Base-by-base conservation (phyloP, 1,140 invertebrate species). In the Zaprionus capensis region DNA sequence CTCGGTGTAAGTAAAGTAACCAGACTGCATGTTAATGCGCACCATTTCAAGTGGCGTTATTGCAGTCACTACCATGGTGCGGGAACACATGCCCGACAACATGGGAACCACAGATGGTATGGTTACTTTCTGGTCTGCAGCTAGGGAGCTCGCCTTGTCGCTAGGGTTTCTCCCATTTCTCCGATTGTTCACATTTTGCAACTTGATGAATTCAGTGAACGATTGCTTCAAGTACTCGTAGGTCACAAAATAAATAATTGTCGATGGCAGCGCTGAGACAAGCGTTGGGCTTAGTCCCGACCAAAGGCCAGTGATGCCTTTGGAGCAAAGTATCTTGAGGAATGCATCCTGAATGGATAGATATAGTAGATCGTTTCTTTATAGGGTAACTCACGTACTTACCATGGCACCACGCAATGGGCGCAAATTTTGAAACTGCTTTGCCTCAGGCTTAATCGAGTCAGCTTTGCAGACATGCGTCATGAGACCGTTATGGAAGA, bases 401-500 rank as follows among this genome's bases (percentile, higher is more conserved):
- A 99, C 98, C 91, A 98, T 79, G 46, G 98, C 98, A 75, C 98
- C 98, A 93, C 95, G 97, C 83, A 99, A 98, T 86, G 97, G 96
- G 28, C 95, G 95, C 83, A 96, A 95, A 66, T 94, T 94, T 4
- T 93, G 82, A 94, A 92, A 91, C 93, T 91, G 59, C 91, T 93
- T 82, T 0, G 94, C 93, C 56, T 95, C 87, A 94, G 97, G 98
- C 2, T 80, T 56, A n/a, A 3, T 5, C 12, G 56, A 58, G 9
- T 65, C 69, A 2, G 68, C 55, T 12, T 96, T 95, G 93, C 98
- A 99, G n/a, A 99, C 92, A 92, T 99, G 98, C 93, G 99, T 99
- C 98, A 99, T 99, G 22, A 99, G 94, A 1, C 99, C 99, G 94
- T 99, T 99, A 91, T 98, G 99, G 92, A 99, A 99, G 20, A 99